phyloP scores from a whole-genome alignment of 2,113 vertebrate genomes.

The Heloderma charlesbogerti region DNA sequence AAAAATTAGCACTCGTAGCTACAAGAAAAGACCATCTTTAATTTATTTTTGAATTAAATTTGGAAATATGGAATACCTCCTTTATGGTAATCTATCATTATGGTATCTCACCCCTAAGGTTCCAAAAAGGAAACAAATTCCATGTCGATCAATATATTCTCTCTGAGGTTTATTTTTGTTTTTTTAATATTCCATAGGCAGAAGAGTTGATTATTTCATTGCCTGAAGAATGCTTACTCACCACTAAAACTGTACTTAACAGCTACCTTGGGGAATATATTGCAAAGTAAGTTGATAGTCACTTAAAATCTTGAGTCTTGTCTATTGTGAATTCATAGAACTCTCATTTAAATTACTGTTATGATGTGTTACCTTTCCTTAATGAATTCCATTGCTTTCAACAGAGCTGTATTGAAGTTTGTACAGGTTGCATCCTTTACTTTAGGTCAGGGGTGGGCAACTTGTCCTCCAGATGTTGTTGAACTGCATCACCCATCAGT shows the following conservation, averaged over 20 bases:
- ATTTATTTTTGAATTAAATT: no score
- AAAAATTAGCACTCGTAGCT: no score
- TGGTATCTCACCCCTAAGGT: no score
- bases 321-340: background rate
- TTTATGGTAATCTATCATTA: no score
- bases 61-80: no score
- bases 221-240: conserved; percentile 91
- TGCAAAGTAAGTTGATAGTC: conserved; percentile 79
- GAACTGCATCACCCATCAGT: no score
- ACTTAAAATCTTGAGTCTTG: background rate
- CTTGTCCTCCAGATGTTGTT: no score
- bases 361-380: background rate
- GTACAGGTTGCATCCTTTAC: background rate
- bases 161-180: background rate
- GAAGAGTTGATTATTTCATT: conserved; percentile 87
- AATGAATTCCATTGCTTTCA: background rate
- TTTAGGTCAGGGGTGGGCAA: background rate
- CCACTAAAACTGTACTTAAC: conserved; percentile 84
- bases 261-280: conserved; percentile 87
- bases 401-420: background rate
- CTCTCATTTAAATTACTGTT: background rate
- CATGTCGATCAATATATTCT: no score
- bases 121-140: no score
- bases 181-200: conserved; percentile 73
- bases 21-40: no score